phyloP scores from a whole-genome alignment of 2,113 vertebrate species.

The Podarcis muralis region DNA sequence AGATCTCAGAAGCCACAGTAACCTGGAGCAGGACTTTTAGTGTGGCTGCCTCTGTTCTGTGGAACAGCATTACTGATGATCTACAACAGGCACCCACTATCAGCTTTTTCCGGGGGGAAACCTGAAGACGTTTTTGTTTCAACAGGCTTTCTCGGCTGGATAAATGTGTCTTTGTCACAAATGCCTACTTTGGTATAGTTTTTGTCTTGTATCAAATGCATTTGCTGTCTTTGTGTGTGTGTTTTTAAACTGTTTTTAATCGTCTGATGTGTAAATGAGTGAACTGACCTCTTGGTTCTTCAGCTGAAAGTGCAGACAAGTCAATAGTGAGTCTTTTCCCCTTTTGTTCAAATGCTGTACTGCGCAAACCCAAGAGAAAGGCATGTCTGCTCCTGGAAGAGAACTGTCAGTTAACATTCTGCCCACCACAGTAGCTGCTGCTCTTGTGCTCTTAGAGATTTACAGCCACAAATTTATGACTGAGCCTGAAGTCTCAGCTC shows the following conservation, averaged over 20 bases:
- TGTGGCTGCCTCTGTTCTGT: too few relatives aligned
- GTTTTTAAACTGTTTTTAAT: too few relatives aligned
- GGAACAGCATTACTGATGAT: too few relatives aligned
- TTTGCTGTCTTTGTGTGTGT: neutral
- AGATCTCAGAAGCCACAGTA: too few relatives aligned
- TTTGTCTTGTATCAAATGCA: too few relatives aligned
- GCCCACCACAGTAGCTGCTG: neutral
- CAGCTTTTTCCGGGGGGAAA: neutral
- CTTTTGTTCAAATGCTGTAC: constrained; percentile 18
- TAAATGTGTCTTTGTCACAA: too few relatives aligned
- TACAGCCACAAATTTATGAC: constrained; percentile 43
- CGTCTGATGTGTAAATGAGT: too few relatives aligned
- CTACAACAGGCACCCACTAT: neutral
- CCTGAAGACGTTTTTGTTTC: too few relatives aligned
- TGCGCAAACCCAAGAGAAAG: neutral
- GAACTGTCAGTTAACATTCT: neutral
- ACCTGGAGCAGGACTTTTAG: too few relatives aligned
- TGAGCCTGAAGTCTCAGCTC: neutral
- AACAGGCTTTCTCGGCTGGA: too few relatives aligned
- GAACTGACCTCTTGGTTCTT: neutral
- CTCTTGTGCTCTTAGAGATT: neutral
- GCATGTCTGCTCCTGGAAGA: rapidly evolving
- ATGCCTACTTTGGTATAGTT: too few relatives aligned
- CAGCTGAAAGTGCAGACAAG: constrained; percentile 15
- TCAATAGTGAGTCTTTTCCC: constrained; percentile 8